These are phyloP conservation scores for Menura novaehollandiae DNA, from an alignment of 2,113 vertebrate species.

Conservation along the genomic window DNA sequence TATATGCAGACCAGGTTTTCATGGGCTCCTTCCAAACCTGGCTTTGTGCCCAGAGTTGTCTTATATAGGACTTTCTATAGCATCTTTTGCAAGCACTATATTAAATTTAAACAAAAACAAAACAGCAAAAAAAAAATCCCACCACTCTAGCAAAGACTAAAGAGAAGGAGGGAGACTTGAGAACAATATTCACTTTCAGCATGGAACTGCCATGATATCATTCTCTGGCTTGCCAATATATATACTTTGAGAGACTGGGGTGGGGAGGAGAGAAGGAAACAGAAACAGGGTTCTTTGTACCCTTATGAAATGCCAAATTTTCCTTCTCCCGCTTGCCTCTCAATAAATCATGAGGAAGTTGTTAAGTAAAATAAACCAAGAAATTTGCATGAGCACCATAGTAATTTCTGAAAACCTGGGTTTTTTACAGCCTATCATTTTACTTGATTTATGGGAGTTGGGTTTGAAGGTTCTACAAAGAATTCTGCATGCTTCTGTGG, in stretches of 20 bases:
- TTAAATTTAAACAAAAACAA: neutral
- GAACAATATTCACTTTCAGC: constrained; percentile 50
- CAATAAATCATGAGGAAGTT: constrained; percentile 6
- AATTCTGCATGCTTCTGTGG: neutral
- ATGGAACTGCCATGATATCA: constrained; percentile 40
- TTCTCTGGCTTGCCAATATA: neutral
- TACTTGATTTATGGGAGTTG: neutral
- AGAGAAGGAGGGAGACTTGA: neutral
- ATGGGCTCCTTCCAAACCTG: neutral
- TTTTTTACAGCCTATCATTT: neutral
- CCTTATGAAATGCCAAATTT: neutral
- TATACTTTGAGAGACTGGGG: neutral
- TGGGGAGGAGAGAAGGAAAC: neutral
- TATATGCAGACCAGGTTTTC: neutral
- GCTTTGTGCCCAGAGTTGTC: neutral
- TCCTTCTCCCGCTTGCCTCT: neutral
- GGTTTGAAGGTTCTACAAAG: neutral
- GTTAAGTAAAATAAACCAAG: neutral
- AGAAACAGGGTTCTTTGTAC: constrained; percentile 26
- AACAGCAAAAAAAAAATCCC: neutral
- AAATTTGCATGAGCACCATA: neutral
- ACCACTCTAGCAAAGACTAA: neutral
- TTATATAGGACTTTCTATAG: neutral
- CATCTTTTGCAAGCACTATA: neutral
- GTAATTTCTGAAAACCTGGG: neutral